phyloP scores from a whole-genome alignment of 2,888 invertebrate genomes.

The Standfussiana lucernea region DNA sequence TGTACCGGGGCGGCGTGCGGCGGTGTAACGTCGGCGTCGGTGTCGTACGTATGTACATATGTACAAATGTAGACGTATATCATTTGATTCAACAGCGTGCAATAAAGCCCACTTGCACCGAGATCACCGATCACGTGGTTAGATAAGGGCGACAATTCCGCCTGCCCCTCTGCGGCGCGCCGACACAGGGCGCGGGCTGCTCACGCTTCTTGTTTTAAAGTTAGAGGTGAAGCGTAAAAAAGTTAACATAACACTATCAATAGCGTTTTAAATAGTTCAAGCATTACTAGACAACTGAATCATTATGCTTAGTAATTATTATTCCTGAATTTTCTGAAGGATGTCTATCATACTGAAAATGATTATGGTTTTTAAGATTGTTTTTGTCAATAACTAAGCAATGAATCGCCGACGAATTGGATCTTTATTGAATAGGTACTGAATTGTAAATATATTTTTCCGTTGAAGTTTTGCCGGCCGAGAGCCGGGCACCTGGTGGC shows the following conservation, averaged over 20 bases:
- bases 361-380: not conserved
- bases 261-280: not conserved
- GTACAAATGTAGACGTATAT: slow-evolving; percentile 19
- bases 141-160: slow-evolving; percentile 52
- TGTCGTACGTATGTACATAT: not conserved
- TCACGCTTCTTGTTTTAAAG: slow-evolving; percentile 15
- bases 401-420: not conserved
- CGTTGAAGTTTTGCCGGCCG: not conserved
- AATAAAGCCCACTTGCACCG: slow-evolving; percentile 39
- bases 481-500: not conserved
- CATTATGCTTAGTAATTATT: not conserved
- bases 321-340: not conserved
- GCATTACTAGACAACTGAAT: not conserved
- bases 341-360: not conserved
- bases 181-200: slow-evolving; percentile 40
- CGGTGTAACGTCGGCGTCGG: not conserved
- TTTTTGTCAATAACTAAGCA: not conserved
- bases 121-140: slow-evolving; percentile 53
- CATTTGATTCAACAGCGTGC: slow-evolving; percentile 36
- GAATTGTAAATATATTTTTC: not conserved
- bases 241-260: not conserved
- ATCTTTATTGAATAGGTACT: not conserved
- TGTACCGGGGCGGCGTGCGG: not conserved
- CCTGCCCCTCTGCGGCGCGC: slow-evolving; percentile 36
- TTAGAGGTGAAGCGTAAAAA: not conserved